Percentiles rank a stretch among this genome's conserved stretches.
Conservation (phyloP, 2,797 vertebrate species). For the Sebastiscus albofasciatus region DNA sequence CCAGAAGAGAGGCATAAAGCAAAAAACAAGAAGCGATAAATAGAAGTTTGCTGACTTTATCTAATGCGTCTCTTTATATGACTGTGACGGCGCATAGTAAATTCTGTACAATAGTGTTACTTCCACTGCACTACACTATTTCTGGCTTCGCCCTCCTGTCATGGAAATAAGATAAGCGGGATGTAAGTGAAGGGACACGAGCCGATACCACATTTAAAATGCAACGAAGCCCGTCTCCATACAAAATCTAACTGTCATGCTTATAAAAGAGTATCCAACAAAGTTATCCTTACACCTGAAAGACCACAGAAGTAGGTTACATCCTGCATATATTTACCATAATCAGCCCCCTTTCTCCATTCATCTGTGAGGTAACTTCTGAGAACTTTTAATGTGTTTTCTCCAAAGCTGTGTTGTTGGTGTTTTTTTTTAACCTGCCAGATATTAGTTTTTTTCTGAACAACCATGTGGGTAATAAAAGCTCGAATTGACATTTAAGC, state of each 20-base stretch:
- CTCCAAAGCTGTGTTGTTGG: conserved; percentile 14
- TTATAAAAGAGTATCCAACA: conserved; percentile 48
- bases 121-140: conserved; percentile 32
- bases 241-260: conserved; percentile 41
- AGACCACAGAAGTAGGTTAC: conserved; percentile 77
- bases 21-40: conserved; percentile 35
- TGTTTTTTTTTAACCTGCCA: conserved; percentile 13
- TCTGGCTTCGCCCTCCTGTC: conserved; percentile 48
- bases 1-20: conserved; percentile 1
- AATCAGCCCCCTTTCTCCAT: conserved; percentile 61
- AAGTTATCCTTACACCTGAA: conserved; percentile 67
- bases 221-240: conserved; percentile 25
- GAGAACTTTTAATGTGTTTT: conserved; percentile 66
- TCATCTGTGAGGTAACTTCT: conserved; percentile 61
- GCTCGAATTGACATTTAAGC: conserved; percentile 70
- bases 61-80: conserved; percentile 15
- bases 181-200: conserved; percentile 41
- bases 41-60: conserved; percentile 35
- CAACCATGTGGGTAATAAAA: conserved; percentile 61
- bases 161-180: conserved; percentile 46
- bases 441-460: conserved; percentile 50
- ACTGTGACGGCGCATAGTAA: conserved; percentile 27
- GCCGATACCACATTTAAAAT: conserved; percentile 61
- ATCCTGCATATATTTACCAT: conserved; percentile 79
- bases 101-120: conserved; percentile 26